These are phyloP conservation scores for Cecropterus lyciades DNA, from an alignment of 1,140 invertebrate genomes.

Conservation along the genomic window DNA sequence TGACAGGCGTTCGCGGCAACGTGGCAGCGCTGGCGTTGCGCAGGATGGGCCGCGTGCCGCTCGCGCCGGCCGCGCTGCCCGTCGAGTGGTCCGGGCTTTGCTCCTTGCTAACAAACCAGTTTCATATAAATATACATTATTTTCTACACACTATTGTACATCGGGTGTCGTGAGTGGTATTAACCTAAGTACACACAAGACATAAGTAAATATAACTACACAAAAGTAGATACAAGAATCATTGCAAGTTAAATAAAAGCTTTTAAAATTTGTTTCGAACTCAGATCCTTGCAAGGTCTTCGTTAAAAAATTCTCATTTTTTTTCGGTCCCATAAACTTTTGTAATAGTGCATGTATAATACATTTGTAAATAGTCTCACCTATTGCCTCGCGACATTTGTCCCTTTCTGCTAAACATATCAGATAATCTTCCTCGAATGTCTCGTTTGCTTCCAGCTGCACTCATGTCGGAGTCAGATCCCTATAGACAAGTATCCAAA, in stretches of 20 bases:
- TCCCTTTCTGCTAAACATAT: slow-evolving; percentile 91
- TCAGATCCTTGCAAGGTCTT: too few species aligned
- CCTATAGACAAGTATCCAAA: slow-evolving; percentile 67
- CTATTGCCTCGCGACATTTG: slow-evolving; percentile 87
- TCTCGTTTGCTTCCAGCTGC: slow-evolving; percentile 90
- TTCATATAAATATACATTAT: too few species aligned
- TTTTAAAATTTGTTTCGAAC: too few species aligned
- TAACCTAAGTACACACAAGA: too few species aligned
- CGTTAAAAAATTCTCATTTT: too few species aligned
- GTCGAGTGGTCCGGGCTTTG: slow-evolving; percentile 65
- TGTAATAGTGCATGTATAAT: too few species aligned
- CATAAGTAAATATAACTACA: too few species aligned
- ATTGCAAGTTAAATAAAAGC: too few species aligned
- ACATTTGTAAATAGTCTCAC: slow-evolving; percentile 79
- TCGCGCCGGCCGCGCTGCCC: slow-evolving; percentile 26
- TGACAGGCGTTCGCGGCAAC: slow-evolving; percentile 42
- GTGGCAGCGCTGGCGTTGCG: slow-evolving; percentile 70
- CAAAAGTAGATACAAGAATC: too few species aligned
- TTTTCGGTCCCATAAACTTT: too few species aligned
- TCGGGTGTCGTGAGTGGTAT: too few species aligned
- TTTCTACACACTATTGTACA: too few species aligned
- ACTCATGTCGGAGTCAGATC: slow-evolving; percentile 92
- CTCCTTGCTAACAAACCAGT: slow-evolving; percentile 62
- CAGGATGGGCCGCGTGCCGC: slow-evolving; percentile 60
- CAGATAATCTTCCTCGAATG: slow-evolving; percentile 91